Evolutionary conservation across 2,888 invertebrate species (phyloP).

Genomic region (Papilio elwesi): DNA sequence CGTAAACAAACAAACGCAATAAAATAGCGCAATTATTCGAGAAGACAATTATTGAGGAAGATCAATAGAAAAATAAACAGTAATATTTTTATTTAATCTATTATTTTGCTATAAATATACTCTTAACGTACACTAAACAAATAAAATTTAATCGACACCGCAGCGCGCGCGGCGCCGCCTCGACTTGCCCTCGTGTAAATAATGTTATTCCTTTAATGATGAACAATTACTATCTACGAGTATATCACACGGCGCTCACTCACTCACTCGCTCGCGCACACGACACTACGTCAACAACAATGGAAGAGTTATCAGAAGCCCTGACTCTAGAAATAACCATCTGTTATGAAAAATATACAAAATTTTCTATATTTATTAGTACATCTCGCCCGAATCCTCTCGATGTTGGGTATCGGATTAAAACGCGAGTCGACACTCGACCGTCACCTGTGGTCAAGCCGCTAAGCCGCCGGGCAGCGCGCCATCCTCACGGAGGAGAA

Average conservation of each 20-base stretch:
- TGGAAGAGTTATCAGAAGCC: conserved; percentile 79
- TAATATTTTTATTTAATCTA: conserved; percentile 46
- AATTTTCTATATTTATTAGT: conserved; percentile 46
- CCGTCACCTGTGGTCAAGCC: neutral
- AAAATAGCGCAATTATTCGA: conserved; percentile 43
- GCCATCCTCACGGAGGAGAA: conserved; percentile 61
- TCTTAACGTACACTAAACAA: conserved; percentile 51
- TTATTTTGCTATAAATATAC: conserved; percentile 55
- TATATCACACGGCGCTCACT: conserved; percentile 43
- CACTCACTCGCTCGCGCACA: conserved; percentile 45
- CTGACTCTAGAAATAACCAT: conserved; percentile 59
- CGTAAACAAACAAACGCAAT: conserved; percentile 14
- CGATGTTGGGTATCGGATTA: conserved; percentile 10
- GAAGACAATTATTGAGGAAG: conserved; percentile 55
- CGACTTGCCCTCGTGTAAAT: conserved; percentile 55
- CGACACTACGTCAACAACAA: conserved; percentile 66
- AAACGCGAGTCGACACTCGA: neutral
- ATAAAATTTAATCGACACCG: conserved; percentile 47
- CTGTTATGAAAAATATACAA: conserved; percentile 56
- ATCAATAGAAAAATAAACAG: conserved; percentile 74
- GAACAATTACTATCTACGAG: conserved; percentile 37
- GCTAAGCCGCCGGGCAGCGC: conserved; percentile 36
- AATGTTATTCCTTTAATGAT: conserved; percentile 48
- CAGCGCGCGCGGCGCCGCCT: conserved; percentile 31
- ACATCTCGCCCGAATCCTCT: conserved; percentile 3